Conservation (phyloP, 2,113 vertebrate species). For the Nesoenas mayeri region DNA sequence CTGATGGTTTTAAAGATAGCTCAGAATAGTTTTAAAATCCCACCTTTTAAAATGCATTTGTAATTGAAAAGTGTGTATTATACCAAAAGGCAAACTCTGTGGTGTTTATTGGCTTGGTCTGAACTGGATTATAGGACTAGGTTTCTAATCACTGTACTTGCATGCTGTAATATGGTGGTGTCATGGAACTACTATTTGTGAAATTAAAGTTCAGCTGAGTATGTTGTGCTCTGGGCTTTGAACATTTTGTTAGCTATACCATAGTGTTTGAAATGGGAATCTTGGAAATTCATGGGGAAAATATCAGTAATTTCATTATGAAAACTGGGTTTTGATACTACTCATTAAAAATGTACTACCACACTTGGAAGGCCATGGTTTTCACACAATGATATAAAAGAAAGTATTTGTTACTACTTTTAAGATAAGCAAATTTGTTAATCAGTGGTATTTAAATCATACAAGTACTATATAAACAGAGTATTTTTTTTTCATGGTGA, state of each 20-base stretch:
- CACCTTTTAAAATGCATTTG: background rate
- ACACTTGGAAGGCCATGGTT: background rate
- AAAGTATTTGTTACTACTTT: background rate
- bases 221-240: fast-evolving
- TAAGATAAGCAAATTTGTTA: background rate
- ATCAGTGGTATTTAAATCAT: background rate
- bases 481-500: background rate
- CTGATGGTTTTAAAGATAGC: background rate
- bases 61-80: background rate
- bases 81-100: background rate
- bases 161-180: background rate
- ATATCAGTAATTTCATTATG: background rate
- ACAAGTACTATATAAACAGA: background rate
- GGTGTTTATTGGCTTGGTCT: background rate
- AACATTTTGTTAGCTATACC: background rate
- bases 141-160: background rate
- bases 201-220: background rate
- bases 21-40: background rate
- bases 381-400: background rate
- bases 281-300: background rate
- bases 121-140: background rate
- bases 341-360: background rate
- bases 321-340: background rate
- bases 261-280: background rate
- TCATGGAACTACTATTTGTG: background rate